Conservation (phyloP, 2,113 vertebrate species). For the Nothoprocta perdicaria region DNA sequence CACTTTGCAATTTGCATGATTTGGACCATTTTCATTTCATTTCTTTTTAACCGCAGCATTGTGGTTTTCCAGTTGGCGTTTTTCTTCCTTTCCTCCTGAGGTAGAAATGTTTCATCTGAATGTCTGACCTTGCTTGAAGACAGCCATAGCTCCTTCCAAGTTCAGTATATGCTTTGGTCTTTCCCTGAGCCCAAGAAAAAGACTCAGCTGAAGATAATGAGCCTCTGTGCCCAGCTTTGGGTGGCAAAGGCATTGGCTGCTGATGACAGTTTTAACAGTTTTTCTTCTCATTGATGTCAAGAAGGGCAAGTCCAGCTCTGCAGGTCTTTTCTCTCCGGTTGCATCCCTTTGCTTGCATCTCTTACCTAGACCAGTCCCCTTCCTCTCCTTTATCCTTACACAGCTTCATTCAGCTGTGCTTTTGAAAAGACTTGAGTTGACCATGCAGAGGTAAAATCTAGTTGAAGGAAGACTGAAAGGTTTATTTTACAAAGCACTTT, state of each 20-base stretch:
- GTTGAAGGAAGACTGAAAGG: not conserved
- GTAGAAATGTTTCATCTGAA: not conserved
- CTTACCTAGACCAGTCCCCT: not conserved
- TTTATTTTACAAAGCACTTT: not conserved
- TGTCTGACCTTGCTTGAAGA: not conserved
- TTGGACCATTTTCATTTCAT: not conserved
- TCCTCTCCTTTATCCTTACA: not conserved
- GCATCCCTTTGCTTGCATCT: not conserved
- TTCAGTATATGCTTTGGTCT: not conserved
- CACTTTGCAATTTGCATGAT: not conserved
- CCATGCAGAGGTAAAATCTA: conserved; percentile 1
- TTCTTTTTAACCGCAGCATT: not conserved
- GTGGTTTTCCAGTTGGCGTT: not conserved
- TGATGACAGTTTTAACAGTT: not conserved
- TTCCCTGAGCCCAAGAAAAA: not conserved
- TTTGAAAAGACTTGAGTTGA: not conserved
- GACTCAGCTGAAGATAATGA: not conserved
- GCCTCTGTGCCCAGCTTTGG: not conserved
- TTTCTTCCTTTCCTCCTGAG: not conserved
- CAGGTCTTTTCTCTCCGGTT: not conserved
- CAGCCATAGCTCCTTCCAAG: not conserved
- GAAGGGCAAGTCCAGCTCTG: not conserved
- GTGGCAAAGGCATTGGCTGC: not conserved
- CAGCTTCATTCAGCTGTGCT: not conserved
- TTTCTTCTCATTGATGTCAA: not conserved